Evolutionary conservation across 2,888 invertebrate genomes (phyloP).

Genomic region (Poecilus cupreus): DNA sequence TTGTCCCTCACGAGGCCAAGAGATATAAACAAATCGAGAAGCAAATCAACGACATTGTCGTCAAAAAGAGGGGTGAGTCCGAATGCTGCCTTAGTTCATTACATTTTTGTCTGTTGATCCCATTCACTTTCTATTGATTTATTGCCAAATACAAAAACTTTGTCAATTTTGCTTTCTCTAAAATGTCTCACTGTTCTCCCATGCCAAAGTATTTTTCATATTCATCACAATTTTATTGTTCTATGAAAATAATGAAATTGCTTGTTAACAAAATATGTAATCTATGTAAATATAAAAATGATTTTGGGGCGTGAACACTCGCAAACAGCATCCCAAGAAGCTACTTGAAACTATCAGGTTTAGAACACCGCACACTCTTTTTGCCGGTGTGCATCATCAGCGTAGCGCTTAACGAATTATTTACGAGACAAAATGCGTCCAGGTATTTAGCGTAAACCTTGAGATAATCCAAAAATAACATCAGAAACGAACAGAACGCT

Average conservation of each 20-base stretch:
- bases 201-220: no score
- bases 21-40: conserved; percentile 65
- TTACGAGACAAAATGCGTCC: conserved; percentile 55
- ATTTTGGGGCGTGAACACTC: neutral
- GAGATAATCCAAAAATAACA: conserved; percentile 58
- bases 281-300: neutral
- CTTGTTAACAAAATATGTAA: neutral
- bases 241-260: neutral
- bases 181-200: no score
- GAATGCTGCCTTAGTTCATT: neutral
- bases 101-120: neutral
- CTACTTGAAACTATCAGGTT: neutral
- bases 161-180: no score
- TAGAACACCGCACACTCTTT: neutral
- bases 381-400: conserved; percentile 21
- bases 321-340: neutral
- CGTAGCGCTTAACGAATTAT: conserved; percentile 52
- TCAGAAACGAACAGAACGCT: conserved; percentile 27
- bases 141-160: neutral
- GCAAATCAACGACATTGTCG: conserved; percentile 64
- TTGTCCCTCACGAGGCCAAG: conserved; percentile 36
- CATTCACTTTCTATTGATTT: neutral
- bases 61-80: conserved; percentile 49
- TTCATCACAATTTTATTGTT: no score
- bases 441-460: conserved; percentile 59